Base-by-base conservation (phyloP, 2,888 invertebrate genomes). In the Apotomis capreana region DNA sequence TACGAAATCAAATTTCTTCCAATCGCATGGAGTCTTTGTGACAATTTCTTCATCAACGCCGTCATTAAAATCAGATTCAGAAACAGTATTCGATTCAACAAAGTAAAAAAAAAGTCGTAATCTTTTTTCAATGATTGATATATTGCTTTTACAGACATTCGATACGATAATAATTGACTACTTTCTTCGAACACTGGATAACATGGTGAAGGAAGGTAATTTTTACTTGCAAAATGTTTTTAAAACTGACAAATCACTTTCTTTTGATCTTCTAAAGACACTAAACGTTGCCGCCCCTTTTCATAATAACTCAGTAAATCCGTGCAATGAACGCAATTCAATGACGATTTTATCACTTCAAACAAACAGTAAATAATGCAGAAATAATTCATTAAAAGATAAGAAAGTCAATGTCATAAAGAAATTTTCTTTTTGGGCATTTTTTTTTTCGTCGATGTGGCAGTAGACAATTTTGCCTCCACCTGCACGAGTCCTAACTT, bases 131-230 rank as follows among this genome's bases (percentile, higher is more conserved):
- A 49, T 36, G 52, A 63, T 63, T 51, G 52, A 51, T 63, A 63
- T 51, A 63, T 15, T 52, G 63, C 49, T 52, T 63, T 51, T 49
- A 6, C 36, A 61, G 60, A 65, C 70, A 65, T 70, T 65, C 55
- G 52, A 60, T 65, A 46, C 13, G 60, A 60, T 46, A 70, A 37
- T 70, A 26, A 26, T 67, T 70, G 51, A 65, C 60, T 65, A 59
- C 65, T 70, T 54, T 70, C 65, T 65, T 70, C 36, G 44, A 65
- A 70, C 55, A 65, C 65, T 55, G 65, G 70, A 55, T 70, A 65
- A 65, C 70, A 65, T 46, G 65, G 65, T 46, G 63, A 70, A 70
- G 70, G 70, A 52, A 70, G 37, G 52, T 68, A 37, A 64, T 54
- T 54, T 64, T 54, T 54, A 36, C 49, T 51, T 63, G 36, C 54